Conservation (phyloP, 2,797 vertebrate genomes). For the Prionace glauca region DNA sequence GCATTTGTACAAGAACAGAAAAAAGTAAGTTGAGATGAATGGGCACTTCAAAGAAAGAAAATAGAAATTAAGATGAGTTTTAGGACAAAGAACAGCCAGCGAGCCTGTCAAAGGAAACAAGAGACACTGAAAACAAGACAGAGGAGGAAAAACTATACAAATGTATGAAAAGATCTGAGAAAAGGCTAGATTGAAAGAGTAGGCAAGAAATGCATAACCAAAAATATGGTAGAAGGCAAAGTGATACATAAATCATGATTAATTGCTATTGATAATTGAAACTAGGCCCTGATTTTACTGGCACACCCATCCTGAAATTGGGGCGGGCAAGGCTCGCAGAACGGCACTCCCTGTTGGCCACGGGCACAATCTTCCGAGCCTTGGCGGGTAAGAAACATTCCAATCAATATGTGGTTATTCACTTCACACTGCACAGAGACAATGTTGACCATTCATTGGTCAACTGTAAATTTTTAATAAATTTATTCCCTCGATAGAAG, state of each 20-base stretch:
- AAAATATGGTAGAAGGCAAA: not conserved
- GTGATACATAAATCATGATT: not conserved
- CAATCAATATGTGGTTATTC: not conserved
- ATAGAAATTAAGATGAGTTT: not conserved
- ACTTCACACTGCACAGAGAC: not conserved
- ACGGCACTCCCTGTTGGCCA: no score
- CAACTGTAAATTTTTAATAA: not conserved
- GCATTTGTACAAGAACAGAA: not conserved
- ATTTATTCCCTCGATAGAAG: not conserved
- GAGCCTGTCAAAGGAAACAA: not conserved
- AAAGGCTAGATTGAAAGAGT: not conserved
- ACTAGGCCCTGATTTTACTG: no score
- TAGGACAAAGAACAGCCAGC: not conserved
- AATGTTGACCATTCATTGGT: not conserved
- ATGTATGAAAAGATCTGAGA: not conserved
- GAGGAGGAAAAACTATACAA: not conserved
- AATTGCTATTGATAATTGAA: no score
- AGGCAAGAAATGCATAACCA: not conserved
- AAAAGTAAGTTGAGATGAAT: not conserved
- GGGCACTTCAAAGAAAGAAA: not conserved
- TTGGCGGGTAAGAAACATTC: no score
- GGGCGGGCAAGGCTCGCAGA: no score
- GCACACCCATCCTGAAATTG: no score
- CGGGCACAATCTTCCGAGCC: no score
- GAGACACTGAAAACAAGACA: not conserved